phyloP scores from a whole-genome alignment of 2,888 invertebrate genomes.

The Clivina fossor region DNA sequence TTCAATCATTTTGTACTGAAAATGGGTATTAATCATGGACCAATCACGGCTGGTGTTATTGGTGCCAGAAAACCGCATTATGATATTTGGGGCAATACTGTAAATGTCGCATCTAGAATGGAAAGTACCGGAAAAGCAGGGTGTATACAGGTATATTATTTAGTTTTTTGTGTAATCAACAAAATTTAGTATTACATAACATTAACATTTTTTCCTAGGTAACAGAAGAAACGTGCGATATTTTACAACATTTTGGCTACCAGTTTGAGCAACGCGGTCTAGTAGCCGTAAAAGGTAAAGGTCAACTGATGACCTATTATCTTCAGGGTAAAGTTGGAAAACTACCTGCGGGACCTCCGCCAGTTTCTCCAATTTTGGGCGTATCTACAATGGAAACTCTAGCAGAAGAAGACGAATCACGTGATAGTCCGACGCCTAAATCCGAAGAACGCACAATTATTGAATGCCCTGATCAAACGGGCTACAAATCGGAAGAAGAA shows the following conservation, averaged over 20 bases:
- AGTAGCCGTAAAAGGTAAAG: conserved; percentile 96
- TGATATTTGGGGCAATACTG: conserved; percentile 96
- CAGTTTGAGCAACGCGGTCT: conserved; percentile 92
- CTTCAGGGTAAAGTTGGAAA: conserved; percentile 64
- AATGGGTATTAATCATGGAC: conserved; percentile 94
- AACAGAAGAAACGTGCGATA: conserved; percentile 90
- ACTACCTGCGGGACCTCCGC: conserved; percentile 37
- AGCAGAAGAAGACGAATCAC: conserved; percentile 53
- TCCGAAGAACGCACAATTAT: conserved; percentile 52
- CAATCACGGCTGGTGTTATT: conserved; percentile 93
- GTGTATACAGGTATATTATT: conserved; percentile 75
- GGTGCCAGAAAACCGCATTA: conserved; percentile 94
- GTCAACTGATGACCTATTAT: conserved; percentile 94
- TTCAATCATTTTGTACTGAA: conserved; percentile 93
- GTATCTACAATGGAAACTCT: conserved; percentile 51
- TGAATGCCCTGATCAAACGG: conserved; percentile 45
- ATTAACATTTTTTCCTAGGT: conserved; percentile 77
- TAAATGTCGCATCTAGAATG: conserved; percentile 97
- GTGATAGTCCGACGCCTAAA: conserved; percentile 50
- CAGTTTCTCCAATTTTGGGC: conserved; percentile 40
- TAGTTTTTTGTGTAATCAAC: neutral
- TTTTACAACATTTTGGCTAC: conserved; percentile 87
- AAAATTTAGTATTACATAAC: conserved; percentile 16
- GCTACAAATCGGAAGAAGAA: conserved; percentile 28
- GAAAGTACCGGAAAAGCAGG: conserved; percentile 97